Evolutionary conservation across 2,888 invertebrate species (phyloP).

Genomic region (Chouioia cunea): DNA sequence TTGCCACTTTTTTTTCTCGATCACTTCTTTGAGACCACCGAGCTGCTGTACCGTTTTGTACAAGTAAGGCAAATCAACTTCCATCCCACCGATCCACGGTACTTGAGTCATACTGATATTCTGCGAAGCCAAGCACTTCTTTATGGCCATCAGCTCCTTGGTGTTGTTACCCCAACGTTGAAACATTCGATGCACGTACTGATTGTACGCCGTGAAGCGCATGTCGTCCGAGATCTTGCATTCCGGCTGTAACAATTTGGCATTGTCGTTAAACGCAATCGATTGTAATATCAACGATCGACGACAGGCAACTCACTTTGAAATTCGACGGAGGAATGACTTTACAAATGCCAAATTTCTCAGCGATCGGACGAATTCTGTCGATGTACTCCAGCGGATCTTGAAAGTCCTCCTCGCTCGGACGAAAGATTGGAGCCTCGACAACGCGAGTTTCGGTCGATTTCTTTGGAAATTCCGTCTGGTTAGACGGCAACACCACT

Average conservation of each 20-base stretch:
- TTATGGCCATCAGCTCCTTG: slow-evolving; percentile 87
- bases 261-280: slow-evolving; percentile 10
- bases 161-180: slow-evolving; percentile 91
- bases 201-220: slow-evolving; percentile 89
- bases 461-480: slow-evolving; percentile 58
- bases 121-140: slow-evolving; percentile 83
- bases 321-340: slow-evolving; percentile 87
- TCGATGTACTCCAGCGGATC: slow-evolving; percentile 90
- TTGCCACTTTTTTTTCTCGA: slow-evolving; percentile 90
- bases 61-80: slow-evolving; percentile 87
- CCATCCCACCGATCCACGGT: slow-evolving; percentile 91
- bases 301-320: slow-evolving; percentile 69
- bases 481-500: slow-evolving; percentile 55
- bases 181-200: slow-evolving; percentile 89
- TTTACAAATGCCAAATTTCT: slow-evolving; percentile 87
- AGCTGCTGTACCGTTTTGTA: slow-evolving; percentile 87
- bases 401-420: slow-evolving; percentile 83
- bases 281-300: slow-evolving; percentile 3
- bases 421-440: slow-evolving; percentile 85
- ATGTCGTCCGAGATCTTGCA: slow-evolving; percentile 88
- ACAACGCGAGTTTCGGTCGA: slow-evolving; percentile 71
- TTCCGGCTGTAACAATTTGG: slow-evolving; percentile 72
- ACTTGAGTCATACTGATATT: slow-evolving; percentile 80
- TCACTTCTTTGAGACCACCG: slow-evolving; percentile 88
- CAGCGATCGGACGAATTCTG: slow-evolving; percentile 80